Evolutionary conservation across 23 tunicate species (phyloP), one percentile per base, ranked within the genome.

Genomic region (Halocynthia aurantium): DNA sequence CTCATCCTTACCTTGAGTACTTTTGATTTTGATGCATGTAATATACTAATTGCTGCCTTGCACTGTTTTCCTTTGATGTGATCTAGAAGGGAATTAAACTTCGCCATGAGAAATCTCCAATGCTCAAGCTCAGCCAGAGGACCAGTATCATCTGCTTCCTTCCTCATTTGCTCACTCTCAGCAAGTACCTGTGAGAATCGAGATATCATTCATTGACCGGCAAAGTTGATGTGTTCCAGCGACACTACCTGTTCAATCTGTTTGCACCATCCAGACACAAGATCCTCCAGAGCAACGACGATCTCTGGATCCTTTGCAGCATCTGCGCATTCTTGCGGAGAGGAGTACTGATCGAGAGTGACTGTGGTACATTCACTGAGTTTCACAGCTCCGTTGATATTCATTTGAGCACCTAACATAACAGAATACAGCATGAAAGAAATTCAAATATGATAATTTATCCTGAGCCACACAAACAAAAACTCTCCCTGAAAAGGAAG

Each of bases 61-160:
- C 98, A 91, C 69, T 86, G 77, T 2, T 77, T 75, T 19, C 85
- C 84, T 61, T 91, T 90, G 62, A 96, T 96, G 63, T 91, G 96
- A 22, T 85, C 96, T 0, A 96, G 78, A n/a, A 96, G 66, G 10
- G 99, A 96, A 52, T 96, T 96, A 73, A 96, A 96, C 81, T 96
- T 96, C 1, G 96, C 69, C 96, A 90, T 96, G 12, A 91, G 85
- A 83, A 85, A 91, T 76, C 96, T 85, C 99, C 99, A 96, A 75
- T 96, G 99, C 62, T 96, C 99, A 53, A 96, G 67, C 79, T 96
- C 99, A 60, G 99, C 99, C 18, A 91, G 87, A 55, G 99, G 99
- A 5, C 99, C 99, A 12, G 96, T 96, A 81, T 96, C 99, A 72
- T 96, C 99, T 17, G 99, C 99, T 82, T 96, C 99, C 57, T 85